These are phyloP conservation scores for Pachyuromys duprasi DNA, from an alignment of 2,797 vertebrate genomes.

Conservation along the genomic window DNA sequence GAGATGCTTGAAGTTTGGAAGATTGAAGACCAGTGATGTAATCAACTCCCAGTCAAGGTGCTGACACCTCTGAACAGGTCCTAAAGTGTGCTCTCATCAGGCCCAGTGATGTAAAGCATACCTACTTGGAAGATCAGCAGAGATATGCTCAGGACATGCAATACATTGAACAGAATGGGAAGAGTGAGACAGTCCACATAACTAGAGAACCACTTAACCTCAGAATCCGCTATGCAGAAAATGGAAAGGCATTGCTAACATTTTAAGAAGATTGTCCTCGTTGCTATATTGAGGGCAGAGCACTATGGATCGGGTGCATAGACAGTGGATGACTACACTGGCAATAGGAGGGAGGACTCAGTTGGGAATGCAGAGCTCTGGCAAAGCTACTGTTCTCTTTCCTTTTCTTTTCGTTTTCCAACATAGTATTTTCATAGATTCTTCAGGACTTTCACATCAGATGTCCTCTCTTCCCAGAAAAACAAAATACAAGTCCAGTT, in stretches of 20 bases:
- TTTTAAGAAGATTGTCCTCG: background rate
- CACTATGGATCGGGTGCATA: background rate
- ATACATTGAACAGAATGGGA: background rate
- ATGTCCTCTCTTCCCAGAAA: background rate
- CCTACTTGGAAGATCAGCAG: conserved; percentile 14
- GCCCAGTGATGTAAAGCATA: background rate
- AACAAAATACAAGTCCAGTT: background rate
- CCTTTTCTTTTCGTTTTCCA: background rate
- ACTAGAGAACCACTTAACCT: background rate
- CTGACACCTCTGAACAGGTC: background rate
- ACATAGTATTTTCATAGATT: background rate
- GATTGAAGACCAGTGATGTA: conserved; percentile 19
- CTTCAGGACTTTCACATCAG: background rate
- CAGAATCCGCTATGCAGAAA: background rate
- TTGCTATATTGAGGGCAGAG: background rate
- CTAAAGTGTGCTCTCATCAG: background rate
- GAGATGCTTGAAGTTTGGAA: conserved; percentile 37
- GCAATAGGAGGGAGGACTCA: background rate
- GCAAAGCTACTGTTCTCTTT: background rate
- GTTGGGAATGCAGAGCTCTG: background rate
- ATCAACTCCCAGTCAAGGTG: background rate
- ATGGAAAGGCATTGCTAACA: background rate
- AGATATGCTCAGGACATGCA: background rate
- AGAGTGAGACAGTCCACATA: background rate
- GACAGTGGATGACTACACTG: background rate